Base-by-base conservation (phyloP, 2,113 vertebrate species). In the Rhabdornis inornatus region DNA sequence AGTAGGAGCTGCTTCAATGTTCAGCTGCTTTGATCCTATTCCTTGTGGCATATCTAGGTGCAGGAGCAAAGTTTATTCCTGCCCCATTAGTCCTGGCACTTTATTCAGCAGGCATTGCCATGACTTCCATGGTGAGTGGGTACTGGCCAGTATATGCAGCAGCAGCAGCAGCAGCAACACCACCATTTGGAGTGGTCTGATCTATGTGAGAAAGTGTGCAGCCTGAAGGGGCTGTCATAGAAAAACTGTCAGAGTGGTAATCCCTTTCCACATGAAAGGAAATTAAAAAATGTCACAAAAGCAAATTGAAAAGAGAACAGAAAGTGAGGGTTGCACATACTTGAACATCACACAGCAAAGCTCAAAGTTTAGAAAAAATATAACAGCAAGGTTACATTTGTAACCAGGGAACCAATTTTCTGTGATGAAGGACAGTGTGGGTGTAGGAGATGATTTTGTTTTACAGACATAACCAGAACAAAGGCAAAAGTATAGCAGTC, bases 51-150 rank as follows among this genome's bases (percentile, higher is more conserved):
- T 42, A 11, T 15, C 19, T 2, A 60, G 66, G 25, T 75, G 22
- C 35, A 52, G 40, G 15, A 89, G 5, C 6, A 50, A 49, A 69
- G 6, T 56, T 86, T 31, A 15, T 65, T 86, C 63, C 52, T 83
- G 56, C 25, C 11, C 22, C 31, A 0, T n/a, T 65, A 49, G 18
- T 57, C 13, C 31, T 53, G 65, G 27, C 2, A 11, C 22, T 70
- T 78, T 44, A 49, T 56, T 66, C 10, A 3, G 10, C 14, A 4
- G 31, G 6, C 0, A 3, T 18, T 59, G 21, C 10, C 1, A 2
- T 68, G 53, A 24, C 3, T 72, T 84, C 31, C 3, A 0, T 22
- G 35, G 39, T 35, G 27, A 27, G 30, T 49, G 49, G 15, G 33
- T 35, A 10, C 25, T 60, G 18, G 17, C 22, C 0, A 2, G 27